Conservation (phyloP, 2,888 invertebrate species). For the Tuta absoluta region DNA sequence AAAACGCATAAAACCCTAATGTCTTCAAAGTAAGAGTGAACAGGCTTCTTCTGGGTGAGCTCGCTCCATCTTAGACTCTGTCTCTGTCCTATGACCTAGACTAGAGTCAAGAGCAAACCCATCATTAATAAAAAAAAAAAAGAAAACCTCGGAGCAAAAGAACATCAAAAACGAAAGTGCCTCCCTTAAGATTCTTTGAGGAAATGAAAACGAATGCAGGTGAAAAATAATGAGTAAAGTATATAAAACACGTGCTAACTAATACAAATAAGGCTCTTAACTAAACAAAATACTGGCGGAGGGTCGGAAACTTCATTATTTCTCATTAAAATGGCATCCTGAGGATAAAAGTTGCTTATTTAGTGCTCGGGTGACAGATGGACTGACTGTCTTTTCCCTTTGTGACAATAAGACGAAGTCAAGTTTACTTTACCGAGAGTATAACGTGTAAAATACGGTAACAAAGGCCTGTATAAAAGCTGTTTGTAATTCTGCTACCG, state of each 20-base stretch:
- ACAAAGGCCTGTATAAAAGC: background rate
- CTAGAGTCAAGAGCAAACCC: too few species aligned
- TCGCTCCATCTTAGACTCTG: too few species aligned
- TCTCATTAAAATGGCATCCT: slow-evolving; percentile 74
- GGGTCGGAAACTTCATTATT: slow-evolving; percentile 73
- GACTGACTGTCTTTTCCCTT: slow-evolving; percentile 60
- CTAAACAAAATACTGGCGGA: slow-evolving; percentile 67
- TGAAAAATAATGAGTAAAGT: slow-evolving; percentile 41
- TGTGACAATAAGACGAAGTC: slow-evolving; percentile 32
- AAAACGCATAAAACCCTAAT: too few species aligned
- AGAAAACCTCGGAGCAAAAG: background rate
- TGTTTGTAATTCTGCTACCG: slow-evolving; percentile 6
- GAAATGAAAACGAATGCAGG: slow-evolving; percentile 34
- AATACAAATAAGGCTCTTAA: slow-evolving; percentile 76
- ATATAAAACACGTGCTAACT: slow-evolving; percentile 70
- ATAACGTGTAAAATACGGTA: background rate
- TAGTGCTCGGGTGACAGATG: slow-evolving; percentile 71
- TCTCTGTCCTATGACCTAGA: too few species aligned
- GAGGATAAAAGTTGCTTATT: slow-evolving; percentile 74
- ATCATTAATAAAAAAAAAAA: too few species aligned
- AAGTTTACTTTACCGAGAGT: slow-evolving; percentile 17
- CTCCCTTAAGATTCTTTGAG: slow-evolving; percentile 1
- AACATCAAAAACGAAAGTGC: slow-evolving; percentile 3
- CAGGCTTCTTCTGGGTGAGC: too few species aligned
- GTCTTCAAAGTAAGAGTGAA: too few species aligned